A percentile compares a stretch with the other conserved stretches of the same genome.
Evolutionary conservation across 2,888 invertebrate species (phyloP).

Genomic region (Agriopis leucophaearia): DNA sequence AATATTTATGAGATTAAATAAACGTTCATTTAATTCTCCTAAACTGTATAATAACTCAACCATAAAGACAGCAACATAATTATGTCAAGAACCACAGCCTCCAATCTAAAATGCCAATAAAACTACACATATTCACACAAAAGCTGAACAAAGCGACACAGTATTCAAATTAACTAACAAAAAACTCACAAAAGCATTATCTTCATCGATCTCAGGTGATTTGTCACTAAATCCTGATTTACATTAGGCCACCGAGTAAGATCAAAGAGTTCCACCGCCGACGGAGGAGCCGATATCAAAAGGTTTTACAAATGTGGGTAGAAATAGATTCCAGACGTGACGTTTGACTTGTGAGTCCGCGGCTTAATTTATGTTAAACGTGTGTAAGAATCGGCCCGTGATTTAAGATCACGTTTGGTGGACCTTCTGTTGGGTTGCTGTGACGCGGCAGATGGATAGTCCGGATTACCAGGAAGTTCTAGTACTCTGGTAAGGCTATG

Average conservation of each 20-base stretch:
- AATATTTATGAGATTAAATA: too few relatives aligned
- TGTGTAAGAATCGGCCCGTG: constrained; percentile 33
- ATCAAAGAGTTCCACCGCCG: constrained; percentile 65
- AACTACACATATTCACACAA: constrained; percentile 29
- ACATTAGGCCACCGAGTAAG: constrained; percentile 70
- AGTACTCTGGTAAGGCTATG: background rate
- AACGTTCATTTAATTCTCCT: too few relatives aligned
- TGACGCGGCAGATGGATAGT: constrained; percentile 12
- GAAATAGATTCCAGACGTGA: constrained; percentile 62
- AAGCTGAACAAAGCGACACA: constrained; percentile 35
- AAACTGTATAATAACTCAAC: constrained; percentile 9
- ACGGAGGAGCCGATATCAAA: constrained; percentile 60
- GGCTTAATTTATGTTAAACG: constrained; percentile 44
- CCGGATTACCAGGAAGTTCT: constrained; percentile 6
- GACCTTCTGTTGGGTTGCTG: constrained; percentile 25
- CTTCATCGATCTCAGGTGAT: constrained; percentile 57
- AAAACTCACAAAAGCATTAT: constrained; percentile 42
- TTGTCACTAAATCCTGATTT: constrained; percentile 70
- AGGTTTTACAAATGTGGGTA: constrained; percentile 57
- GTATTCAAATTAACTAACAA: constrained; percentile 40
- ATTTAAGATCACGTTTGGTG: constrained; percentile 32
- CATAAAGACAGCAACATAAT: background rate
- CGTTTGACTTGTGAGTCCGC: constrained; percentile 34
- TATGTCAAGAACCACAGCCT: background rate
- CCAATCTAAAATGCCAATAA: constrained; percentile 18